Evolutionary conservation across 2,888 invertebrate species (phyloP).

Genomic region (Automeris io): DNA sequence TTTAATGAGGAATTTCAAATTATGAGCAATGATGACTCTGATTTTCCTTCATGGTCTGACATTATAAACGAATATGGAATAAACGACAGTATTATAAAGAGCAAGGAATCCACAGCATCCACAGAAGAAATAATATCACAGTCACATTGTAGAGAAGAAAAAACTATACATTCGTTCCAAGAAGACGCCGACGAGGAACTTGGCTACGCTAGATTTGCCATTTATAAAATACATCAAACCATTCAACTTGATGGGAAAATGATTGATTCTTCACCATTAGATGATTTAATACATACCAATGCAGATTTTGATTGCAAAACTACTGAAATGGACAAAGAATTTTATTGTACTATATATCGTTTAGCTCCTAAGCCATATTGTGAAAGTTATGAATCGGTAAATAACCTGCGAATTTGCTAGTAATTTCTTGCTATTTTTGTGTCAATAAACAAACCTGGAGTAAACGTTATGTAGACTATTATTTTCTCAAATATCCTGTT

Average conservation of each 20-base stretch:
- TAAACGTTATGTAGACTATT: constrained; percentile 2
- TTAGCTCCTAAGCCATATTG: constrained; percentile 40
- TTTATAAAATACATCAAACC: constrained; percentile 53
- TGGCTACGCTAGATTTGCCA: constrained; percentile 52
- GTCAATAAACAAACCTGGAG: background rate
- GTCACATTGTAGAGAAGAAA: constrained; percentile 31
- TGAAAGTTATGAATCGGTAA: constrained; percentile 45
- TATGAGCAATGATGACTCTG: constrained; percentile 9
- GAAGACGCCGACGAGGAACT: constrained; percentile 36
- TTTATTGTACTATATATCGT: constrained; percentile 43
- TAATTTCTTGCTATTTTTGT: background rate
- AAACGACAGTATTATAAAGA: constrained; percentile 31
- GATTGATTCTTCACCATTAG: constrained; percentile 59
- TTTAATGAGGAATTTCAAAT: constrained; percentile 14
- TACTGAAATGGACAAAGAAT: constrained; percentile 24
- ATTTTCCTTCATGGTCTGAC: constrained; percentile 51
- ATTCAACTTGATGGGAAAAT: constrained; percentile 40
- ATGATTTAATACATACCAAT: constrained; percentile 33
- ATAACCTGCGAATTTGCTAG: constrained; percentile 26
- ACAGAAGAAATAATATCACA: constrained; percentile 44
- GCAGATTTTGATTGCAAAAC: constrained; percentile 21
- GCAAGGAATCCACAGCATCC: constrained; percentile 25
- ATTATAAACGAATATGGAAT: constrained; percentile 43
- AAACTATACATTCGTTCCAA: constrained; percentile 33
- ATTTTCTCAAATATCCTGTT: background rate